Evolutionary conservation across 1,140 invertebrate species (phyloP).

Genomic region (Ooceraea biroi): DNA sequence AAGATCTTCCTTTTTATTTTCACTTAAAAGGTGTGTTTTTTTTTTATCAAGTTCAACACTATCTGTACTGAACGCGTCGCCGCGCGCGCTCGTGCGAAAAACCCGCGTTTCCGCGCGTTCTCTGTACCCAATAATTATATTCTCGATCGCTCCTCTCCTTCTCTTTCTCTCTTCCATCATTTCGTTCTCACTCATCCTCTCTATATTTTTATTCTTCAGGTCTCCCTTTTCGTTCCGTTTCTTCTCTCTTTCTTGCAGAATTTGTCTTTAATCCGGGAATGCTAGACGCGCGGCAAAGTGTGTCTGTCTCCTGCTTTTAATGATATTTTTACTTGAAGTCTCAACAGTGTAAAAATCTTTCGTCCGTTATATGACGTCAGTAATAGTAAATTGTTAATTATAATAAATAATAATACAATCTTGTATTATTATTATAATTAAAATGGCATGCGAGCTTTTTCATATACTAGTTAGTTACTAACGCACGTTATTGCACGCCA

Average conservation of each 20-base stretch:
- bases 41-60: conserved; percentile 49
- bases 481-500: too few species aligned
- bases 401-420: conserved; percentile 85
- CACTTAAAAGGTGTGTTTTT: conserved; percentile 43
- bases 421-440: conserved; percentile 85
- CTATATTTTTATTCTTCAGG: too few species aligned
- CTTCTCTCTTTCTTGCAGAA: conserved; percentile 3
- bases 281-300: background rate
- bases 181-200: conserved; percentile 9
- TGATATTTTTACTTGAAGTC: conserved; percentile 87
- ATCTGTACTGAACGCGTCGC: conserved; percentile 41
- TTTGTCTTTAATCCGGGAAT: background rate
- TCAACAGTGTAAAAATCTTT: conserved; percentile 86
- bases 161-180: background rate
- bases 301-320: conserved; percentile 63
- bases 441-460: too few species aligned
- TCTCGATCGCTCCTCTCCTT: background rate
- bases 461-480: too few species aligned
- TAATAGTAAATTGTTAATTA: conserved; percentile 85
- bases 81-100: conserved; percentile 14
- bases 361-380: conserved; percentile 84
- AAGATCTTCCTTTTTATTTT: conserved; percentile 51
- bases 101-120: conserved; percentile 38
- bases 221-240: conserved; percentile 18
- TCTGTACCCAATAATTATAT: conserved; percentile 58